Evolutionary conservation across 2,888 invertebrate species (phyloP).

Genomic region (Eupithecia vulgata): DNA sequence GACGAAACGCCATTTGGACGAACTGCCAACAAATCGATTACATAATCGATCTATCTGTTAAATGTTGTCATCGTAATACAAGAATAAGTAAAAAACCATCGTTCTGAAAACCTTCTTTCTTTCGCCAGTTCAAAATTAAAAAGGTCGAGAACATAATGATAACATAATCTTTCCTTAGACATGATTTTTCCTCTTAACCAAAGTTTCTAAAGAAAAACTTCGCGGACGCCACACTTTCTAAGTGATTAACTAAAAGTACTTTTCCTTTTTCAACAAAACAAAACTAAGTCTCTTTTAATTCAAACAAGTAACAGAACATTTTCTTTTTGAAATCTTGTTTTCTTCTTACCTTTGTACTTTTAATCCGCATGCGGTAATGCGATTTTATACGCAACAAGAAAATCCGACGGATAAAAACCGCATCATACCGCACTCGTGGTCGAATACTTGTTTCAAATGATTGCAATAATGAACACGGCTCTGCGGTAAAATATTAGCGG

Average conservation of each 20-base stretch:
- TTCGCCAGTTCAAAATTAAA: not conserved
- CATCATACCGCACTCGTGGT: not conserved
- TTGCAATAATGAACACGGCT: not conserved
- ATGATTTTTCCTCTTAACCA: constrained; percentile 4
- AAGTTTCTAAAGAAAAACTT: constrained; percentile 19
- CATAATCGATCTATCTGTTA: too few relatives aligned
- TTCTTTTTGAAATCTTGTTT: constrained; percentile 6
- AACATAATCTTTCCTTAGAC: not conserved
- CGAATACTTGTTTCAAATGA: not conserved
- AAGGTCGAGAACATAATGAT: constrained; percentile 10
- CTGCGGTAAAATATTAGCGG: not conserved
- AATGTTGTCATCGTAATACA: not conserved
- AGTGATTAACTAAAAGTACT: constrained; percentile 25
- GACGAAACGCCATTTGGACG: too few relatives aligned
- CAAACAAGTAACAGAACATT: constrained; percentile 6
- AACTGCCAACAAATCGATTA: too few relatives aligned
- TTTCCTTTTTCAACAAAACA: constrained; percentile 21
- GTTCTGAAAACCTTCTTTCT: not conserved
- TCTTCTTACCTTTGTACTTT: constrained; percentile 1
- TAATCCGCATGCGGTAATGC: not conserved
- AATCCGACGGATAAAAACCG: not conserved
- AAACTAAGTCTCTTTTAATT: constrained; percentile 26
- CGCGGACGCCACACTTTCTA: constrained; percentile 12
- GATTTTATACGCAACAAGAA: too few relatives aligned
- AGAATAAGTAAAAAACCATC: not conserved